These are phyloP conservation scores for Acrocyrtus sp. DNA, from an alignment of 2,888 invertebrate species.

Conservation along the genomic window DNA sequence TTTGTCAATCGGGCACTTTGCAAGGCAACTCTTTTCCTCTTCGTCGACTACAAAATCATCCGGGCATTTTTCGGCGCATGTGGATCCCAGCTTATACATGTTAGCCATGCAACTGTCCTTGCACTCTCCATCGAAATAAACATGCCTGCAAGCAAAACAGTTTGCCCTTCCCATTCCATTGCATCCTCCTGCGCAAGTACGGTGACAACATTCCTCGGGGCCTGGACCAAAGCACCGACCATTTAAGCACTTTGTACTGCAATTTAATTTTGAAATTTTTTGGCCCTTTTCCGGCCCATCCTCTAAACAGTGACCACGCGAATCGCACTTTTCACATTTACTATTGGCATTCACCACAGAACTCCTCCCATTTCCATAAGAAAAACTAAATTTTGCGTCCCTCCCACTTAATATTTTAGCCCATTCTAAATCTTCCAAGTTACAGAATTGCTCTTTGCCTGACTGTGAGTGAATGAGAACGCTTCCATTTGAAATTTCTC, in stretches of 20 bases:
- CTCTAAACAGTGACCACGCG: conserved; percentile 93
- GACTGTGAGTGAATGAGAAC: conserved; percentile 94
- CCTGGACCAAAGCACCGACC: conserved; percentile 91
- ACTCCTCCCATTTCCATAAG: too few relatives aligned
- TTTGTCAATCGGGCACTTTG: too few relatives aligned
- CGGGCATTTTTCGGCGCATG: conserved; percentile 95
- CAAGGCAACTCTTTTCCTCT: conserved; percentile 72
- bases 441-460: conserved; percentile 94
- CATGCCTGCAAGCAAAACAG: conserved; percentile 96
- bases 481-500: too few relatives aligned
- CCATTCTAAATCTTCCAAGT: conserved; percentile 93
- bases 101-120: conserved; percentile 96
- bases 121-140: conserved; percentile 95
- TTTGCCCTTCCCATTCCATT: conserved; percentile 93
- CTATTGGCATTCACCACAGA: too few relatives aligned
- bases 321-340: conserved; percentile 76
- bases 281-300: conserved; percentile 93
- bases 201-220: conserved; percentile 93
- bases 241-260: conserved; percentile 93
- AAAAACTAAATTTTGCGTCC: conserved; percentile 75
- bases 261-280: conserved; percentile 91
- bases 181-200: conserved; percentile 97
- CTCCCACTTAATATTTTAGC: conserved; percentile 89
- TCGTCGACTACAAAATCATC: conserved; percentile 92
- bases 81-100: conserved; percentile 95